phyloP scores from a whole-genome alignment of 2,113 vertebrate genomes.

The Calypte anna region DNA sequence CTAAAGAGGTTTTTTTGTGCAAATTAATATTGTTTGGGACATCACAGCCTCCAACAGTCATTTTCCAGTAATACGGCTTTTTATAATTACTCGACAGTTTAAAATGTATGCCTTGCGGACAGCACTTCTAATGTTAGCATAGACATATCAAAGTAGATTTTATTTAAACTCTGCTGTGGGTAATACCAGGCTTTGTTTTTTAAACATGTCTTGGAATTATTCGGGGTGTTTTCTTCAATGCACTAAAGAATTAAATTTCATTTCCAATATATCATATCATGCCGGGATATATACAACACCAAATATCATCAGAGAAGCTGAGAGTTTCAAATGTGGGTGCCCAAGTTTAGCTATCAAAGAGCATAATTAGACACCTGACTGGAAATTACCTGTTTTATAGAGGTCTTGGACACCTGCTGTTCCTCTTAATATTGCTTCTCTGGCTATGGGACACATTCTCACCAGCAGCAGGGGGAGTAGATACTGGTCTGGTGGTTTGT shows the following conservation, averaged over 20 bases:
- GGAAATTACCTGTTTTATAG: neutral
- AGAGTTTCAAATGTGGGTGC: neutral
- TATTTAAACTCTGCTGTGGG: neutral
- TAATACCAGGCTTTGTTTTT: constrained; percentile 21
- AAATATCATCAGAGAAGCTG: neutral
- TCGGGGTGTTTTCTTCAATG: neutral
- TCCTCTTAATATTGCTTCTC: neutral
- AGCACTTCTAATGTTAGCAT: neutral
- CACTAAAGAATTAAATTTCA: neutral
- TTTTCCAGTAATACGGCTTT: constrained; percentile 25
- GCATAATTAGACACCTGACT: neutral
- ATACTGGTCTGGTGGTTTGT: neutral
- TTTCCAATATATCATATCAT: neutral
- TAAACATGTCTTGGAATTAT: neutral
- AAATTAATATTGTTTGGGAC: constrained; percentile 1
- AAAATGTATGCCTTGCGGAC: neutral
- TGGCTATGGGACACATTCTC: neutral
- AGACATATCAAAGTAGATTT: neutral
- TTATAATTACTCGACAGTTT: constrained; percentile 9
- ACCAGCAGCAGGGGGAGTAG: neutral
- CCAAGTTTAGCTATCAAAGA: neutral
- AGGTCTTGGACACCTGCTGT: neutral
- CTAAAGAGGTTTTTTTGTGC: neutral
- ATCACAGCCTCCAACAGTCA: neutral
- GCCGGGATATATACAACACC: neutral